Percentiles rank a stretch among this genome's conserved stretches.
Conservation (phyloP, 2,113 vertebrate species). For the Noturus placidus region DNA sequence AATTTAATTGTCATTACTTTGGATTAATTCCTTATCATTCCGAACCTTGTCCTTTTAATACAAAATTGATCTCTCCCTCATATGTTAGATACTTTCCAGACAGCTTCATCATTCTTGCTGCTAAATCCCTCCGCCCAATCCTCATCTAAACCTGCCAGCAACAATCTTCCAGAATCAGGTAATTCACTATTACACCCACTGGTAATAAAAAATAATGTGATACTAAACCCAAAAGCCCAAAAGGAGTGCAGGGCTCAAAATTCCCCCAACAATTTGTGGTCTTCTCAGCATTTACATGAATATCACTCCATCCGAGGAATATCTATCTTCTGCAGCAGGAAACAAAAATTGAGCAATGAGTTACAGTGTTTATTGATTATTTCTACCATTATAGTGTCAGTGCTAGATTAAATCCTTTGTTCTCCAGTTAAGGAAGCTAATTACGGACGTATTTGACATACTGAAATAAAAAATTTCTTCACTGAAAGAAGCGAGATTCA, state of each 20-base stretch:
- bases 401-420: conserved; percentile 10
- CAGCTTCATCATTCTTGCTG: conserved; percentile 35
- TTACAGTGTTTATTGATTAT: neutral
- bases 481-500: neutral
- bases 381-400: neutral
- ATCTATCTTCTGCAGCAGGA: conserved; percentile 7
- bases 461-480: neutral
- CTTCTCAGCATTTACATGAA: conserved; percentile 19
- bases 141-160: conserved; percentile 36
- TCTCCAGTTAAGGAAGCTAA: neutral
- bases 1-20: conserved; percentile 9
- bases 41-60: conserved; percentile 27
- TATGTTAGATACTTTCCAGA: conserved; percentile 53
- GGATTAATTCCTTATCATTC: conserved; percentile 36
- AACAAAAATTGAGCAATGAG: neutral
- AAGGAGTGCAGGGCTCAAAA: conserved; percentile 1
- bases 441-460: neutral
- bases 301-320: neutral
- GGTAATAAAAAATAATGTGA: conserved; percentile 41
- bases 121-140: conserved; percentile 38
- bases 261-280: conserved; percentile 14
- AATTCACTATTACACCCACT: conserved; percentile 41
- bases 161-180: conserved; percentile 40
- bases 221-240: conserved; percentile 40
- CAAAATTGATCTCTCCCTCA: conserved; percentile 30